Conservation (phyloP, 2,888 invertebrate species). For the Smittia aterrima region DNA sequence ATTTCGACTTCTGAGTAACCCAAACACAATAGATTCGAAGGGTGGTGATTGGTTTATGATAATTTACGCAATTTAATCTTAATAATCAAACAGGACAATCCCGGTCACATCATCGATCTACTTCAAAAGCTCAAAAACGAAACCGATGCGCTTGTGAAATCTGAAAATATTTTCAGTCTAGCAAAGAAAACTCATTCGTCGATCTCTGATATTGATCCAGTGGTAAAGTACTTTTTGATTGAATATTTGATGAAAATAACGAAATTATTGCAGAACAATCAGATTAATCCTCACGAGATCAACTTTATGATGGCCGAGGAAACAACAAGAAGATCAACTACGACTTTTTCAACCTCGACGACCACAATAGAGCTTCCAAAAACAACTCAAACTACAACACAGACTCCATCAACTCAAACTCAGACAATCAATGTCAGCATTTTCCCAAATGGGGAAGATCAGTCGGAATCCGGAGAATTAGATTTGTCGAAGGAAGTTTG, state of each 20-base stretch:
- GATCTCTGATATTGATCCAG: neutral
- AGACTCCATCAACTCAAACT: no score
- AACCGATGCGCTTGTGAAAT: constrained; percentile 44
- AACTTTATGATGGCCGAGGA: no score
- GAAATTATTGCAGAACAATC: neutral
- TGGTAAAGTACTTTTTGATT: neutral
- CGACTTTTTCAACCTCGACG: no score
- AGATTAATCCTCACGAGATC: neutral
- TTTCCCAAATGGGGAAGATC: constrained; percentile 28
- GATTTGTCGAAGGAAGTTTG: neutral
- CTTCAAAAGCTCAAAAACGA: constrained; percentile 46
- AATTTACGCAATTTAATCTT: neutral
- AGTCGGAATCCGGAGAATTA: neutral
- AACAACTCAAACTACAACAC: no score
- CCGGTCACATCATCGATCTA: constrained; percentile 45
- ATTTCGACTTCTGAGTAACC: neutral
- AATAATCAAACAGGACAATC: constrained; percentile 33
- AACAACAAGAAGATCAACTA: no score
- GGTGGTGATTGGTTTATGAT: constrained; percentile 8
- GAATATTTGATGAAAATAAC: neutral
- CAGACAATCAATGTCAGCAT: constrained; percentile 27
- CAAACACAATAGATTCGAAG: neutral
- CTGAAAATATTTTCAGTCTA: constrained; percentile 47
- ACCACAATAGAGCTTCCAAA: no score
- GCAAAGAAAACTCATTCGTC: constrained; percentile 44